phyloP scores from a whole-genome alignment of 1,140 invertebrate genomes.

The Brachionus calyciflorus region DNA sequence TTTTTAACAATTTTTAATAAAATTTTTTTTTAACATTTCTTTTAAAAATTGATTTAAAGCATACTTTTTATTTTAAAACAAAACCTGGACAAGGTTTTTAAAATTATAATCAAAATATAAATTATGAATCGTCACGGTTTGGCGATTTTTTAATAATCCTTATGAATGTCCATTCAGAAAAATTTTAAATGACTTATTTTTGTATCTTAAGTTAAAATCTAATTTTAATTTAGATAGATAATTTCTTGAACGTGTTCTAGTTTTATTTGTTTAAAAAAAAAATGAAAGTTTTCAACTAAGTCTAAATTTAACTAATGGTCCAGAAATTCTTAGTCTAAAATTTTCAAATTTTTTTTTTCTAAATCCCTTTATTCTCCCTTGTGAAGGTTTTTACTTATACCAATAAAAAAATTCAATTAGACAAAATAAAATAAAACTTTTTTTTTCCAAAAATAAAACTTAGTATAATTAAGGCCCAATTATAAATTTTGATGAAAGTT shows the following conservation, averaged over 20 bases:
- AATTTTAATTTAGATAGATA: not conserved
- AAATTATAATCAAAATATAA: not conserved
- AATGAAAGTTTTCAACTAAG: not conserved
- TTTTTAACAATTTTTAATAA: too few relatives aligned
- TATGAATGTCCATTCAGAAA: too few relatives aligned
- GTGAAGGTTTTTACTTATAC: not conserved
- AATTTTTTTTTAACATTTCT: too few relatives aligned
- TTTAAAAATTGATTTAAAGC: not conserved
- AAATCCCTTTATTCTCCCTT: slow-evolving; percentile 7
- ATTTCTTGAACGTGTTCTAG: not conserved
- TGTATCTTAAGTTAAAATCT: not conserved
- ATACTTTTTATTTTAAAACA: not conserved
- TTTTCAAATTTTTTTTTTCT: not conserved
- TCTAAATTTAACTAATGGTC: slow-evolving; percentile 17
- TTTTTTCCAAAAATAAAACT: too few relatives aligned
- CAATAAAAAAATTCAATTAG: slow-evolving; percentile 8
- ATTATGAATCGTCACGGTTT: slow-evolving; percentile 39
- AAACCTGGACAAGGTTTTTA: not conserved
- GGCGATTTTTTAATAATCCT: too few relatives aligned
- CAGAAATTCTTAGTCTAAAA: not conserved
- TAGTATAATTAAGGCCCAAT: too few relatives aligned
- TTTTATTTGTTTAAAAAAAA: slow-evolving; percentile 15
- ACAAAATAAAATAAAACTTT: not conserved
- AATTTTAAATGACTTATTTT: slow-evolving; percentile 6
- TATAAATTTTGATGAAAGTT: too few relatives aligned